phyloP scores from a whole-genome alignment of 1,140 invertebrate species.

The Geopemphigus sp. region DNA sequence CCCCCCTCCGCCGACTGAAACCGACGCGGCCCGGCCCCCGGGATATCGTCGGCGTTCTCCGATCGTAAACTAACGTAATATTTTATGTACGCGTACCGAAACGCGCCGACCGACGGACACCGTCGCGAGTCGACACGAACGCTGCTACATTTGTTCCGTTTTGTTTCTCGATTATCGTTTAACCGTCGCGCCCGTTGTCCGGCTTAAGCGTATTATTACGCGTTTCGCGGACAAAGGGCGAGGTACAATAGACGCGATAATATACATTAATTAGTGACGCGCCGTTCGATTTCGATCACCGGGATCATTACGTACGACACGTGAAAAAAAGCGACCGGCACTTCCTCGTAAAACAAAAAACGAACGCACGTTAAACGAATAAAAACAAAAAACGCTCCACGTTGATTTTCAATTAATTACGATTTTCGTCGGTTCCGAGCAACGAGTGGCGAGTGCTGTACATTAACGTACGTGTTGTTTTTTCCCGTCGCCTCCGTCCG shows the following conservation, averaged over 20 bases:
- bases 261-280: background rate
- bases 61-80: slow-evolving; percentile 3
- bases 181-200: too few relatives aligned
- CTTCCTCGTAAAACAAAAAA: slow-evolving; percentile 19
- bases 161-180: too few relatives aligned
- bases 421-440: background rate
- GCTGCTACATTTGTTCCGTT: too few relatives aligned
- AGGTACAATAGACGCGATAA: too few relatives aligned
- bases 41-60: too few relatives aligned
- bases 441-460: background rate
- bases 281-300: slow-evolving; percentile 22
- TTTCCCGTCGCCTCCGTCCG: slow-evolving; percentile 2
- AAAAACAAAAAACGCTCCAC: background rate
- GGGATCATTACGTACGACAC: background rate
- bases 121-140: background rate
- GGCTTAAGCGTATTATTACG: too few relatives aligned
- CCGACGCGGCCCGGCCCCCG: background rate
- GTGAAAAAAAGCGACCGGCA: background rate
- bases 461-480: background rate
- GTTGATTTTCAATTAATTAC: slow-evolving; percentile 17
- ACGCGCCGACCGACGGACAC: background rate
- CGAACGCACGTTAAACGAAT: too few relatives aligned
- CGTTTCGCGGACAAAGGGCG: too few relatives aligned
- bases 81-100: background rate
- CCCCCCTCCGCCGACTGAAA: too few relatives aligned